Evolutionary conservation across 1,140 invertebrate genomes (phyloP).

Genomic region (Stratiolaelaps scimitus): DNA sequence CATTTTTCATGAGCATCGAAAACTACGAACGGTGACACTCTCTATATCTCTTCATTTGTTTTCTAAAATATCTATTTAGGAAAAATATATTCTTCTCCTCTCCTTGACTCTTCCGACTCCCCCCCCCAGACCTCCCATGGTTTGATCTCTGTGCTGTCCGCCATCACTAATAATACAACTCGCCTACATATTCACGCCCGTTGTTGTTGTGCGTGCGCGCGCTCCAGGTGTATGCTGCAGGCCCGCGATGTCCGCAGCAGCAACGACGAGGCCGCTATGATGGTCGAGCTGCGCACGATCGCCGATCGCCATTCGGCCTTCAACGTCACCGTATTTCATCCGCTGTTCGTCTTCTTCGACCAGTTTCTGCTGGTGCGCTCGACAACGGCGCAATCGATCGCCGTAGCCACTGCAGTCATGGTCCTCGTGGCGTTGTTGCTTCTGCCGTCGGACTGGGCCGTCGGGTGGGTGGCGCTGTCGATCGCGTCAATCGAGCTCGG

Average conservation of each 20-base stretch:
- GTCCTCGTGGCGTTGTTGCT: slow-evolving; percentile 91
- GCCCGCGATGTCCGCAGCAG: slow-evolving; percentile 75
- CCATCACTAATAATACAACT: too few relatives aligned
- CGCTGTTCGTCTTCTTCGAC: slow-evolving; percentile 88
- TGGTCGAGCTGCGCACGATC: slow-evolving; percentile 60
- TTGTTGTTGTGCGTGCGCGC: too few relatives aligned
- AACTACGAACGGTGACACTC: too few relatives aligned
- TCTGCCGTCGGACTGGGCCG: slow-evolving; percentile 83
- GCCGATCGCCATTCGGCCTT: slow-evolving; percentile 56
- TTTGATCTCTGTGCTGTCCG: too few relatives aligned
- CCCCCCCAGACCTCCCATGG: too few relatives aligned
- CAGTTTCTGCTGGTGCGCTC: slow-evolving; percentile 83
- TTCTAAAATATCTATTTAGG: too few relatives aligned
- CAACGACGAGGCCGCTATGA: slow-evolving; percentile 81
- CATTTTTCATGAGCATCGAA: too few relatives aligned
- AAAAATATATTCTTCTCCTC: too few relatives aligned
- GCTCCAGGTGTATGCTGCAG: slow-evolving; percentile 70
- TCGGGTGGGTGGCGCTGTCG: slow-evolving; percentile 84
- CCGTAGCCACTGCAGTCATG: slow-evolving; percentile 81
- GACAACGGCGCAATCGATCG: slow-evolving; percentile 80
- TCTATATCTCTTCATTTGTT: too few relatives aligned
- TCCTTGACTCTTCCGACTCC: too few relatives aligned
- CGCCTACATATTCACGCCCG: too few relatives aligned
- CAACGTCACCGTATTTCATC: slow-evolving; percentile 81
- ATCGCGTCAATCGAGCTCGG: slow-evolving; percentile 89